These are phyloP conservation scores for Scaptomyza parva DNA, from an alignment of 2,888 invertebrate species.

Conservation along the genomic window DNA sequence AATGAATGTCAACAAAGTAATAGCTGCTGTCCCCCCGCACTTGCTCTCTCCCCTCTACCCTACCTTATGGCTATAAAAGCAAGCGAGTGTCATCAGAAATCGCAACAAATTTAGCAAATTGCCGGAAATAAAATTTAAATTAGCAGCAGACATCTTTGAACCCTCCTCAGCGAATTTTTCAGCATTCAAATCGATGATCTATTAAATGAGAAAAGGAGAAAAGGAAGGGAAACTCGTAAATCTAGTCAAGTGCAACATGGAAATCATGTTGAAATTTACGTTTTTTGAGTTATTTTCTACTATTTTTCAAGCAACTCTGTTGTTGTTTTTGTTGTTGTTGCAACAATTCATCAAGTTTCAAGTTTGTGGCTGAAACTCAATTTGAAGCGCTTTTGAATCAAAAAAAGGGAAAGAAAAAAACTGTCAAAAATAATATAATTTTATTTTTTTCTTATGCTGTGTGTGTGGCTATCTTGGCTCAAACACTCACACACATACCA, in stretches of 20 bases:
- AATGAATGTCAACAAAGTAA: slow-evolving; percentile 71
- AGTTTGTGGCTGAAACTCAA: slow-evolving; percentile 54
- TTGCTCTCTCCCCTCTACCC: slow-evolving; percentile 5
- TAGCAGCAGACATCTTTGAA: no score
- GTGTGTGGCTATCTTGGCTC: slow-evolving; percentile 43
- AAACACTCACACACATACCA: slow-evolving; percentile 18
- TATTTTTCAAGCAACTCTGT: no score
- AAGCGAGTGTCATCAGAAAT: slow-evolving; percentile 80
- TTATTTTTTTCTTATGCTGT: slow-evolving; percentile 55
- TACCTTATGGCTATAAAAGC: slow-evolving; percentile 74
- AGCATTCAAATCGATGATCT: slow-evolving; percentile 40
- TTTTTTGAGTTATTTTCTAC: no score
- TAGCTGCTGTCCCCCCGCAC: neutral
- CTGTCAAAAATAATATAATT: slow-evolving; percentile 75
- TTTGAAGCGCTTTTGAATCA: slow-evolving; percentile 52
- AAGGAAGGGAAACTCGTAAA: slow-evolving; percentile 15
- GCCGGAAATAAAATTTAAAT: slow-evolving; percentile 80
- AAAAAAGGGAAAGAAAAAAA: slow-evolving; percentile 59
- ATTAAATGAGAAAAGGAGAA: slow-evolving; percentile 30
- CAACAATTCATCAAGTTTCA: slow-evolving; percentile 64
- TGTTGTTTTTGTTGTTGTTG: no score
- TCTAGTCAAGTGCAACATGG: slow-evolving; percentile 9
- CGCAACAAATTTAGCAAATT: slow-evolving; percentile 81
- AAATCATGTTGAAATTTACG: no score
- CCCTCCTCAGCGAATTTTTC: slow-evolving; percentile 12